Evolutionary conservation across 2,797 vertebrate genomes (phyloP).

Genomic region (Channallabes apus): DNA sequence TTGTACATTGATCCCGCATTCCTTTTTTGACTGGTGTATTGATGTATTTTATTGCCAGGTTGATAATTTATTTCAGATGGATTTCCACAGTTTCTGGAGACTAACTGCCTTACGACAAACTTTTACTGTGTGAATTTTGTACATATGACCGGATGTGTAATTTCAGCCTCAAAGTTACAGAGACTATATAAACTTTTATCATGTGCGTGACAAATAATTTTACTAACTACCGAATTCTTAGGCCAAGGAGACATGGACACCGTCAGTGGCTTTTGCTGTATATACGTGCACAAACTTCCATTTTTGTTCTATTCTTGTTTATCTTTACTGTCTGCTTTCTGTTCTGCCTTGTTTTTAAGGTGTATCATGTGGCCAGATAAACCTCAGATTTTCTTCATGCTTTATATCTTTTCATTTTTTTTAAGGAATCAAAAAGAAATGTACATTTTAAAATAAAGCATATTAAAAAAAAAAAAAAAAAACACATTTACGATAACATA

Average conservation of each 20-base stretch:
- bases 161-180: conserved; percentile 52
- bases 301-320: conserved; percentile 67
- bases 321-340: conserved; percentile 70
- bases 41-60: conserved; percentile 59
- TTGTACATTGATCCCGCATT: conserved; percentile 62
- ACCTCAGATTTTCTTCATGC: conserved; percentile 65
- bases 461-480: conserved; percentile 74
- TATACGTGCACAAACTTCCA: conserved; percentile 71
- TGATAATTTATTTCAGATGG: conserved; percentile 76
- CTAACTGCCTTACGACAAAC: conserved; percentile 63
- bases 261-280: conserved; percentile 72
- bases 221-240: conserved; percentile 59
- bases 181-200: conserved; percentile 54
- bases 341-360: conserved; percentile 60
- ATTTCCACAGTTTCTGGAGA: conserved; percentile 66
- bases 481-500: conserved; percentile 53
- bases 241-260: conserved; percentile 62
- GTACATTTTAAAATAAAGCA: conserved; percentile 78
- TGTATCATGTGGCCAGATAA: conserved; percentile 58
- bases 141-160: conserved; percentile 55
- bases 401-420: conserved; percentile 69
- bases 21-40: conserved; percentile 55
- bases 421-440: conserved; percentile 75
- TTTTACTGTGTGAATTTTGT: conserved; percentile 59
- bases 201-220: conserved; percentile 47